Percentiles rank a stretch among this genome's conserved stretches.
Evolutionary conservation across 1,140 invertebrate genomes (phyloP).

Genomic region (Neoseiulus cucumeris): DNA sequence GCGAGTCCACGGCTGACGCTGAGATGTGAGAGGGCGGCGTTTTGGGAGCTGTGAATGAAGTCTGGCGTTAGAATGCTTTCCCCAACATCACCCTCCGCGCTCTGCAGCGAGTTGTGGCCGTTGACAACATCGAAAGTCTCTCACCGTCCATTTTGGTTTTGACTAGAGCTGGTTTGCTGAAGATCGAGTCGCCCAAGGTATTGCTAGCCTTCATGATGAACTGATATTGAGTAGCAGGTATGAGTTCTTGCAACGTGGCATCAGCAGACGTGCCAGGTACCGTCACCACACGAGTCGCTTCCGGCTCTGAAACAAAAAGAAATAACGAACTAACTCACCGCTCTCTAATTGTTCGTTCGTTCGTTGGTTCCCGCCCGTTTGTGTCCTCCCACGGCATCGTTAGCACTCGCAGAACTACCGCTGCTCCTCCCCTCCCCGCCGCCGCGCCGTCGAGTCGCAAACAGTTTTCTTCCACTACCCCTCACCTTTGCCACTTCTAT

Average conservation of each 20-base stretch:
- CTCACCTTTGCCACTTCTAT: too few relatives aligned
- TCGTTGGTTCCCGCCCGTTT: too few relatives aligned
- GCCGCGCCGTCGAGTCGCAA: too few relatives aligned
- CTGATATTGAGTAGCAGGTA: background rate
- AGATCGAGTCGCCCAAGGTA: background rate
- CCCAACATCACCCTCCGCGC: too few relatives aligned
- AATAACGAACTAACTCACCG: background rate
- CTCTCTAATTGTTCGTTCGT: too few relatives aligned
- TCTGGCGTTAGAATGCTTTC: too few relatives aligned
- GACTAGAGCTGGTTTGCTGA: slow-evolving; percentile 2
- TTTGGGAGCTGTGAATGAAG: slow-evolving; percentile 17
- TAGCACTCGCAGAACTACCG: too few relatives aligned
- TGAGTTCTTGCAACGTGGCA: slow-evolving; percentile 1
- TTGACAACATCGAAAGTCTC: background rate
- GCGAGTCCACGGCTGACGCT: slow-evolving; percentile 18
- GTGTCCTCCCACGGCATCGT: too few relatives aligned
- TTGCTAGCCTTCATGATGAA: slow-evolving; percentile 8
- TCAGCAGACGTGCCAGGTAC: slow-evolving; percentile 1
- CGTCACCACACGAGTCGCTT: background rate
- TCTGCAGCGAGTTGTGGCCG: too few relatives aligned
- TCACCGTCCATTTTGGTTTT: slow-evolving; percentile 9
- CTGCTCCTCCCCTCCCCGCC: too few relatives aligned
- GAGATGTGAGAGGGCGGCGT: slow-evolving; percentile 19
- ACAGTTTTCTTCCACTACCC: too few relatives aligned
- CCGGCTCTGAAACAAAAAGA: slow-evolving; percentile 1